Base-by-base conservation (phyloP, 2,888 invertebrate species). In the Cerceris ruficornis region DNA sequence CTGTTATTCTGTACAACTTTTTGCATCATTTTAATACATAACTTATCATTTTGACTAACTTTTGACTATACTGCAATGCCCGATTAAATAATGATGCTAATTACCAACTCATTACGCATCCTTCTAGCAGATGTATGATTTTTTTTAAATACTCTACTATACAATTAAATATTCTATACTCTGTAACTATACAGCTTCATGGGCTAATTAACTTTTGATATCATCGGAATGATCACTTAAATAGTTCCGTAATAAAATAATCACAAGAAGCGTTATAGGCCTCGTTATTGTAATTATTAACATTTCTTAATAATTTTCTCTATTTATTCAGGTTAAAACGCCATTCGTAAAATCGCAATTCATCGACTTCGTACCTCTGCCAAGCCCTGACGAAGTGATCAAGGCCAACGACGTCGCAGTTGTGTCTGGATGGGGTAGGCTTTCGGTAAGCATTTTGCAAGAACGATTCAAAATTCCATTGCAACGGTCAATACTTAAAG, bases 331-430 rank as follows among this genome's bases (percentile, higher is more conserved):
- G 74, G 52, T 71, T 5, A 59, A 65, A 41, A 60, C 14, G 0
- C 60, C 67, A 9, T 71, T 77, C 55, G 59, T 41, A n/a, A 13
- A 2, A 28, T 50, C 39, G 1, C n/a, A 39, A 28, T 17, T 42
- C 0, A 15, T 79, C n/a, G 43, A 60, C n/a, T 90, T 93, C 0
- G 92, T 94, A 1, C 85, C 90, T 7, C 86, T 95, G 86, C 92
- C 93, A 2, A 89, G 90, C 0, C 60, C 80, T 2, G 91, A 91
- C 17, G 78, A 80, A 42, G 60, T 50, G 6, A 43, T 88, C n/a
- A 66, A 75, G 9, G 81, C 75, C 11, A 42, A 77, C 0, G 70
- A 86, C 6, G 17, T 62, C 0, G 88, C 88, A 7, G 62, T 82
- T 9, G 87, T 90, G 52, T 88, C 88, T 49, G 89, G 90, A 55